phyloP scores from a whole-genome alignment of 1,140 invertebrate species.

The Drosophila virilis region DNA sequence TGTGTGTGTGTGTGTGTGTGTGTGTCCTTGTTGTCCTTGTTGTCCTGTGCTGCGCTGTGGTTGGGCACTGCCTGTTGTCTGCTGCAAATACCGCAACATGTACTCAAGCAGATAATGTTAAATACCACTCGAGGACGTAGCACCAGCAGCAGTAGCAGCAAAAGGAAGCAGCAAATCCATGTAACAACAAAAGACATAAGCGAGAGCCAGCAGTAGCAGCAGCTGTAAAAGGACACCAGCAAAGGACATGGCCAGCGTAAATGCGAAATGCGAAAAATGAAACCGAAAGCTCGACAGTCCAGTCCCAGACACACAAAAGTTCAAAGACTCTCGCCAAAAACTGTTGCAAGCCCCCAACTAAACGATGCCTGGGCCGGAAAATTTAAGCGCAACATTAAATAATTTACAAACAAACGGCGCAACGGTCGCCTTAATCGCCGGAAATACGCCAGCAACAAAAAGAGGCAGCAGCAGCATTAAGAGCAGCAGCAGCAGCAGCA shows the following conservation, averaged over 20 bases:
- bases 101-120: constrained; percentile 83
- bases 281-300: constrained; percentile 60
- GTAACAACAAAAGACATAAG: constrained; percentile 81
- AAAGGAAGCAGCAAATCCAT: constrained; percentile 79
- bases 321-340: constrained; percentile 61
- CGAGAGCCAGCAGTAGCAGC: constrained; percentile 54
- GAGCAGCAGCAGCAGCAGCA: constrained; percentile 6
- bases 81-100: constrained; percentile 82
- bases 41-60: constrained; percentile 19
- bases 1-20: constrained; percentile 44
- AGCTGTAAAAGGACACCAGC: constrained; percentile 71
- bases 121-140: constrained; percentile 75
- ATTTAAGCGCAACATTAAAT: constrained; percentile 83
- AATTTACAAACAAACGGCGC: constrained; percentile 81
- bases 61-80: constrained; percentile 65
- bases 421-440: constrained; percentile 73
- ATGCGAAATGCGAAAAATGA: constrained; percentile 66
- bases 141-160: constrained; percentile 42
- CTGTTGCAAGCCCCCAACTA: constrained; percentile 32
- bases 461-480: not conserved
- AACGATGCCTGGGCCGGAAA: constrained; percentile 68
- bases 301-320: constrained; percentile 55
- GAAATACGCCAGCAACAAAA: constrained; percentile 62
- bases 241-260: constrained; percentile 57
- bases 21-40: constrained; percentile 62